These are phyloP conservation scores for Sylvia atricapilla DNA, from an alignment of 2,113 vertebrate genomes.

Conservation along the genomic window DNA sequence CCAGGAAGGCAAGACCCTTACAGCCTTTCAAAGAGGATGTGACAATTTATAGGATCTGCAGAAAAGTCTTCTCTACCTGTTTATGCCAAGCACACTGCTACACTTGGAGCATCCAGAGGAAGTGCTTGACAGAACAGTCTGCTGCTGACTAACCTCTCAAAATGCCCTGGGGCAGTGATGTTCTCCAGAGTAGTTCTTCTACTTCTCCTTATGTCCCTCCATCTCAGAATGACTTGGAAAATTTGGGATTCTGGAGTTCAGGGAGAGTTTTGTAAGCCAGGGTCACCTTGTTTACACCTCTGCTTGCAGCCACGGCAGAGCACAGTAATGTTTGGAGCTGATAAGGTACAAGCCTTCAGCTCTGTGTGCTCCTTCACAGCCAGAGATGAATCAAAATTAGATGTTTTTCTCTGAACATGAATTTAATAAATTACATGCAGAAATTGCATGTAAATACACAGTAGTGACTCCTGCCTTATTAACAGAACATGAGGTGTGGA, in stretches of 20 bases:
- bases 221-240: neutral
- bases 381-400: neutral
- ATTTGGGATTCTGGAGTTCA: neutral
- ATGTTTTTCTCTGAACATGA: neutral
- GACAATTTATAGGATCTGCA: neutral
- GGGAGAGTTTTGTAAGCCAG: neutral
- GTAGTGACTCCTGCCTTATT: neutral
- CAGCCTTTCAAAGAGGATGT: neutral
- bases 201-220: neutral
- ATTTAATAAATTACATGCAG: neutral
- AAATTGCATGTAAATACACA: neutral
- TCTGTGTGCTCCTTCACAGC: neutral
- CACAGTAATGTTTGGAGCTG: neutral
- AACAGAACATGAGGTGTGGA: neutral
- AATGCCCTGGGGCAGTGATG: neutral
- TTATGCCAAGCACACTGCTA: neutral
- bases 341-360: neutral
- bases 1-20: neutral
- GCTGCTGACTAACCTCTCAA: neutral
- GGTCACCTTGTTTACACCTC: neutral
- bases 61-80: neutral
- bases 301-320: neutral
- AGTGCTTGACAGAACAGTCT: neutral
- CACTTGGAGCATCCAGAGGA: neutral
- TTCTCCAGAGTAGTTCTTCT: neutral